Evolutionary conservation across 2,113 vertebrate genomes (phyloP), one percentile per base, ranked within the genome.

Genomic region (Haliaeetus leucogaster): DNA sequence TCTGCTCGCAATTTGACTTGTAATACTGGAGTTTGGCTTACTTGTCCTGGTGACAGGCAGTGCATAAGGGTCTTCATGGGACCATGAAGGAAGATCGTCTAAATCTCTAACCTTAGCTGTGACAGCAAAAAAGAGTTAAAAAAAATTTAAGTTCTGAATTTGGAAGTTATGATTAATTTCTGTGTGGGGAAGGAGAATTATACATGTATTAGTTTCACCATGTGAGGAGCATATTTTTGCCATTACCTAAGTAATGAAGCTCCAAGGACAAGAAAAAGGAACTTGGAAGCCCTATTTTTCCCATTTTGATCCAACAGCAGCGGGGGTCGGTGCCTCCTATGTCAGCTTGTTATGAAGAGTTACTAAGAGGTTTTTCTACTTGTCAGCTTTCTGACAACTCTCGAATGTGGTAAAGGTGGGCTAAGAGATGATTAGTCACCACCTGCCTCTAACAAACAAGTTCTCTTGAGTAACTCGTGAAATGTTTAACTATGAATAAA

Each of bases 351-450:
- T 90, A 88, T 91, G 83, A 96, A 17, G 47, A 93, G 62, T 93
- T 96, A 82, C 79, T 66, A 94, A 96, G 81, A 94, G 66, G 43
- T 76, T 93, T 95, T 94, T 91, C 86, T 96, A 61, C 89, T 95
- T 95, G 52, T 96, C 87, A 95, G 40, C 72, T 86, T 73, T 83
- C 45, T 97, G 90, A 95, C 94, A 96, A 32, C 55, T 80, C 59
- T 67, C 93, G 80, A 95, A 93, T 81, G 59, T 89, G 86, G 68
- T 93, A 95, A 95, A 97, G 71, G 59, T 97, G 95, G 96, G 89
- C 70, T 97, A 96, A 62, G 87, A 74, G 67, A 93, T 79, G 92
- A 96, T 97, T 97, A 97, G 89, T 97, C 90, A 91, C 66, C 59
- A 84, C 81, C 84, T 96, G 93, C 71, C 77, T 96, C 71, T 92